Conservation (phyloP, 2,113 vertebrate species). For the Oreochromis aureus region DNA sequence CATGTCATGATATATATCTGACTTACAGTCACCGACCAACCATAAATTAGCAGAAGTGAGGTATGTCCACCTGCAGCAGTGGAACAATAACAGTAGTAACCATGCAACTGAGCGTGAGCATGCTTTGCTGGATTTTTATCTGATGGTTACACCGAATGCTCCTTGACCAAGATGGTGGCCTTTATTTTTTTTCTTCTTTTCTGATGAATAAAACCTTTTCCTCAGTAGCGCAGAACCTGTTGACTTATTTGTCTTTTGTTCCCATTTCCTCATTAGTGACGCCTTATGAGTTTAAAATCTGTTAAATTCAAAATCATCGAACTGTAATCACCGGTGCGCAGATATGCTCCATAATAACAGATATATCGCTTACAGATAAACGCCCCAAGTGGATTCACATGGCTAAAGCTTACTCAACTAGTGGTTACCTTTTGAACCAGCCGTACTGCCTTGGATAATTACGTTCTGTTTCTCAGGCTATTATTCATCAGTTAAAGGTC, state of each 20-base stretch:
- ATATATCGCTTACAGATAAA: slow-evolving; percentile 37
- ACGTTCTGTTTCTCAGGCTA: slow-evolving; percentile 28
- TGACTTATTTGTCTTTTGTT: slow-evolving; percentile 26
- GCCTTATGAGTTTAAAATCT: slow-evolving; percentile 20
- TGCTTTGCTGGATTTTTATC: slow-evolving; percentile 17
- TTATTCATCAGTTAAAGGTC: slow-evolving; percentile 61
- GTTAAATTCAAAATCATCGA: neutral
- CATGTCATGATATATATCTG: neutral
- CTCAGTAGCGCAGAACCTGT: neutral
- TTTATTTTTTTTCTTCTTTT: neutral
- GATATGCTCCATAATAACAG: neutral
- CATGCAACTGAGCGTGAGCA: neutral
- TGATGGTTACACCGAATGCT: slow-evolving; percentile 9
- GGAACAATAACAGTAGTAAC: neutral
- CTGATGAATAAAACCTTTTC: neutral
- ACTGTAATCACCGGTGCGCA: neutral
- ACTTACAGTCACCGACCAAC: neutral
- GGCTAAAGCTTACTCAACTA: slow-evolving; percentile 36
- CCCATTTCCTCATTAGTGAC: slow-evolving; percentile 31
- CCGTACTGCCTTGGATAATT: slow-evolving; percentile 43
- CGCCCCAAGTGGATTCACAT: slow-evolving; percentile 13
- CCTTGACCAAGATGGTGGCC: slow-evolving; percentile 15
- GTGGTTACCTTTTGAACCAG: slow-evolving; percentile 53
- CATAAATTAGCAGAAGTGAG: neutral
- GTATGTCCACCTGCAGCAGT: neutral